Conservation (phyloP, 2,113 vertebrate species). For the Origma solitaria region DNA sequence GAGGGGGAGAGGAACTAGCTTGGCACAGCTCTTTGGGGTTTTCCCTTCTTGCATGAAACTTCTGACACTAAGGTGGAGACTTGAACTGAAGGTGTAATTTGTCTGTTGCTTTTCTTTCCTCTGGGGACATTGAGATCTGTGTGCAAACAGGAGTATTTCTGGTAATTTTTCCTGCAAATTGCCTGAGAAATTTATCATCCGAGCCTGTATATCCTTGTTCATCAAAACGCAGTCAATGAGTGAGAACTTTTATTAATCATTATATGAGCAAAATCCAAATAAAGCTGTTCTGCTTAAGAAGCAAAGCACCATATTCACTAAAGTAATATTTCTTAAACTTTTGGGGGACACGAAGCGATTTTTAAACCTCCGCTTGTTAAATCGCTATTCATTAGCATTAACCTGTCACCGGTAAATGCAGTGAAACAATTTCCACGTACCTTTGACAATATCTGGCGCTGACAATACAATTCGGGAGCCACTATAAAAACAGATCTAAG, state of each 20-base stretch:
- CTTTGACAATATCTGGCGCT: not conserved
- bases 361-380: not conserved
- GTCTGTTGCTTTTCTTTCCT: not conserved
- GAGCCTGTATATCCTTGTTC: not conserved
- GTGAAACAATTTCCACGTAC: not conserved
- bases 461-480: not conserved
- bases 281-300: constrained; percentile 1
- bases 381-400: not conserved
- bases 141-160: not conserved
- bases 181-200: not conserved
- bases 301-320: not conserved
- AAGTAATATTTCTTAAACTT: not conserved
- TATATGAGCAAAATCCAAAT: constrained; percentile 10
- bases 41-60: not conserved
- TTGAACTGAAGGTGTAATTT: not conserved
- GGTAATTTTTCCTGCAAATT: not conserved
- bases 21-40: not conserved
- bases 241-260: not conserved
- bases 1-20: not conserved
- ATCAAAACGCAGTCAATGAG: not conserved
- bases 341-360: not conserved
- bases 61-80: not conserved
- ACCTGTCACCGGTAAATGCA: not conserved
- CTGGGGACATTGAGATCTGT: not conserved
- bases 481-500: not conserved